Conservation (phyloP, 2,888 invertebrate genomes). For the Elmis aenea region DNA sequence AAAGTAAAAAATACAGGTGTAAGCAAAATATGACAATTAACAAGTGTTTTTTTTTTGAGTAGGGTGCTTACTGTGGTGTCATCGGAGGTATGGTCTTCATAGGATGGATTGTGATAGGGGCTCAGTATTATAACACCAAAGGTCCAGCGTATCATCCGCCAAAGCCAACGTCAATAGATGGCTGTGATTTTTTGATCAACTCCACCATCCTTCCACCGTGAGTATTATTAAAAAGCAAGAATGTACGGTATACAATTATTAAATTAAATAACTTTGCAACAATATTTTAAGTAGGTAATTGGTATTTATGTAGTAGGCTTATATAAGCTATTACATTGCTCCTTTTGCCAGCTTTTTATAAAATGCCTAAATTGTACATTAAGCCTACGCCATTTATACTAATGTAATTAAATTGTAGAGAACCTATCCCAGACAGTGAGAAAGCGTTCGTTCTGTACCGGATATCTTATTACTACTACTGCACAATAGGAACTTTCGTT, state of each 20-base stretch:
- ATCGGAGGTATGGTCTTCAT: constrained; percentile 49
- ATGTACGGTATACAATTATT: no score
- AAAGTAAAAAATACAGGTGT: constrained; percentile 43
- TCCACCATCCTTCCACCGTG: not conserved
- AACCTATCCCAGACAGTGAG: no score
- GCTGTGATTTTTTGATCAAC: constrained; percentile 3
- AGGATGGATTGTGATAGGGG: constrained; percentile 53
- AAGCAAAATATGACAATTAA: not conserved
- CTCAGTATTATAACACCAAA: constrained; percentile 37
- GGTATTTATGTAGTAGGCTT: no score
- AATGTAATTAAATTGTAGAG: not conserved
- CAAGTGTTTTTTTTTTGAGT: constrained; percentile 21
- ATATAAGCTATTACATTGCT: no score
- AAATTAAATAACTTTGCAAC: no score
- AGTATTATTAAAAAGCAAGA: no score
- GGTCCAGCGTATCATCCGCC: not conserved
- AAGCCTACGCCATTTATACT: not conserved
- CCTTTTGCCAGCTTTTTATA: no score
- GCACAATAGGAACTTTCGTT: constrained; percentile 7
- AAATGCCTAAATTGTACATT: no score
- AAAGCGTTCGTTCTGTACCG: constrained; percentile 16
- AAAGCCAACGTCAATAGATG: constrained; percentile 9
- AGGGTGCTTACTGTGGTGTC: constrained; percentile 55
- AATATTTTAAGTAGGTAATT: no score
- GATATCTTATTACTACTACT: constrained; percentile 24